A percentile compares a stretch with the other conserved stretches of the same genome.
Conservation (phyloP, 37 sponge, comb jelly and placozoan genomes). For the Eunapius fragilis region DNA sequence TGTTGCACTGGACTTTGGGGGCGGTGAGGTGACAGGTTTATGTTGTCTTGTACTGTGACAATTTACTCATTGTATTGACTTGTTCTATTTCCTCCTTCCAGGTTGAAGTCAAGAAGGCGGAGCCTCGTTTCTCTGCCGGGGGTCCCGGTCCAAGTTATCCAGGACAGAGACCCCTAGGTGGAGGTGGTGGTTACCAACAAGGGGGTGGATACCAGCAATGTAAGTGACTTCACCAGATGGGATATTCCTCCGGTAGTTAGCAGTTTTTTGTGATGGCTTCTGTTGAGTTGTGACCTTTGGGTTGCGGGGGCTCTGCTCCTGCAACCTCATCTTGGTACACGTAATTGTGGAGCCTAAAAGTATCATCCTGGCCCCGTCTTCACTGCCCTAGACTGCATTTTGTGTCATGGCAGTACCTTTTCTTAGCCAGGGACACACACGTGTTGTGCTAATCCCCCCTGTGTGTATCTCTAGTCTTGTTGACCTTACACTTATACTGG, state of each 20-base stretch:
- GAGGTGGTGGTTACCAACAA: background rate
- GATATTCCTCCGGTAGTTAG: background rate
- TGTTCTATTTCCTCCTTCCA: background rate
- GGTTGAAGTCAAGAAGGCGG: constrained; percentile 60
- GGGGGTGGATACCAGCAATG: too few relatives aligned
- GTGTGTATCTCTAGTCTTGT: too few relatives aligned
- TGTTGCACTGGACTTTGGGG: too few relatives aligned
- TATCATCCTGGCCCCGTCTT: background rate
- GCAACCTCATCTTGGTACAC: background rate
- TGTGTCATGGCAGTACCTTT: background rate
- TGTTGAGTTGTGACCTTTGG: background rate
- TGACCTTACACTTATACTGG: too few relatives aligned
- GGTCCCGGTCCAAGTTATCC: background rate
- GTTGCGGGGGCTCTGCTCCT: background rate
- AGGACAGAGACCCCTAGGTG: background rate
- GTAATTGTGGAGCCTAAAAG: background rate
- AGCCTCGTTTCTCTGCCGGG: constrained; percentile 10
- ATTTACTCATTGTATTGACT: background rate
- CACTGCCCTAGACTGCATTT: background rate
- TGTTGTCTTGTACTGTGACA: too few relatives aligned
- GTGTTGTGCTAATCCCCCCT: too few relatives aligned
- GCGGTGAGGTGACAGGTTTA: too few relatives aligned
- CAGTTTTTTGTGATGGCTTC: background rate
- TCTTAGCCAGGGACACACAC: background rate
- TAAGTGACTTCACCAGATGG: background rate